Percentiles rank a stretch among this genome's conserved stretches.
Evolutionary conservation across 2,113 vertebrate species (phyloP).

Genomic region (Pongo pygmaeus): DNA sequence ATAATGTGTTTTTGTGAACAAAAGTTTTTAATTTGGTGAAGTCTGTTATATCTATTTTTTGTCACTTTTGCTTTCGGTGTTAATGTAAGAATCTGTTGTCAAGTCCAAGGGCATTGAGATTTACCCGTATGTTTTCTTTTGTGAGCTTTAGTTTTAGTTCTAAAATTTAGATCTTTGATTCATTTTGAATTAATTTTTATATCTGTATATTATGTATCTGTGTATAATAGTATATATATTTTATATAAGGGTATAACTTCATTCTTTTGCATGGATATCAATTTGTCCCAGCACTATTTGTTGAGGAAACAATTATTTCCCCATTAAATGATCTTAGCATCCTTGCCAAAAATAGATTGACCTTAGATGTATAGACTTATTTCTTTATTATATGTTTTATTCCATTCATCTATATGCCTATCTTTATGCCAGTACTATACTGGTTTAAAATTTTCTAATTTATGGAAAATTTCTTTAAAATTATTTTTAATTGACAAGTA

Average conservation of each 20-base stretch:
- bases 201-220: neutral
- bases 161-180: neutral
- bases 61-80: neutral
- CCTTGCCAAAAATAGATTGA: neutral
- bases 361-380: neutral
- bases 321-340: neutral
- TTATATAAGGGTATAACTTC: neutral
- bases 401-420: neutral
- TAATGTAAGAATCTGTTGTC: neutral
- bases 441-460: too few relatives aligned
- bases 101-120: neutral
- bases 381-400: neutral
- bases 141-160: neutral
- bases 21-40: neutral
- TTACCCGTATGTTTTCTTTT: neutral
- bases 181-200: neutral
- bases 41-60: neutral
- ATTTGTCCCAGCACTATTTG: neutral
- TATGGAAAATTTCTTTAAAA: neutral
- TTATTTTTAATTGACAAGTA: neutral
- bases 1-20: neutral
- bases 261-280: neutral
- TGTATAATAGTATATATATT: too few relatives aligned
- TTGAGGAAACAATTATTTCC: neutral
- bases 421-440: neutral